These are phyloP conservation scores for Drosophila kokeensis DNA, from an alignment of 2,888 invertebrate species.

Conservation along the genomic window DNA sequence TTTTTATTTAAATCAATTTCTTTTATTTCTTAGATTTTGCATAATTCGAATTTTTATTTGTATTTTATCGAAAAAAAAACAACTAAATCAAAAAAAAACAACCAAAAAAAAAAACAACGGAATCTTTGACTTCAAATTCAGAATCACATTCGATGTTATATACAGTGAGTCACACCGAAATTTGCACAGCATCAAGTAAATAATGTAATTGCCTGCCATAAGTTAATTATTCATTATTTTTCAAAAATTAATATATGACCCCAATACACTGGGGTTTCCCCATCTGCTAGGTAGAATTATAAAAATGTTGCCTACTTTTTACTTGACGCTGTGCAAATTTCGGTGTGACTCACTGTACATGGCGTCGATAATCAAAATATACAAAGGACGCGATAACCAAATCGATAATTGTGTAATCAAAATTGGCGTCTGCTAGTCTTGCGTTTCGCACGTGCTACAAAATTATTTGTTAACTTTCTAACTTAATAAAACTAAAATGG, in stretches of 20 bases:
- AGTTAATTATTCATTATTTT: no score
- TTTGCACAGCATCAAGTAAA: no score
- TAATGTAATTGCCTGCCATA: no score
- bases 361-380: neutral
- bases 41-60: neutral
- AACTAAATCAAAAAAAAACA: neutral
- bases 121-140: neutral
- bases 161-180: no score
- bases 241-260: no score
- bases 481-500: constrained; percentile 33
- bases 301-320: no score
- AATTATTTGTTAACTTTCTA: neutral
- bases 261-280: no score
- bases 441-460: constrained; percentile 20
- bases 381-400: neutral
- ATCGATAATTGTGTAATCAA: constrained; percentile 10
- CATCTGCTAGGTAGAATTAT: no score
- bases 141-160: neutral
- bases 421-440: neutral
- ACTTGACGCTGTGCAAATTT: no score
- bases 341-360: no score
- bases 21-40: constrained; percentile 1
- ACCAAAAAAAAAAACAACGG: neutral
- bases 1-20: neutral
- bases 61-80: neutral